A percentile compares a stretch with the other conserved stretches of the same genome.
Conservation (phyloP, 37 sponge, comb jelly and placozoan genomes). For the Chondrilla cf. caribensis region DNA sequence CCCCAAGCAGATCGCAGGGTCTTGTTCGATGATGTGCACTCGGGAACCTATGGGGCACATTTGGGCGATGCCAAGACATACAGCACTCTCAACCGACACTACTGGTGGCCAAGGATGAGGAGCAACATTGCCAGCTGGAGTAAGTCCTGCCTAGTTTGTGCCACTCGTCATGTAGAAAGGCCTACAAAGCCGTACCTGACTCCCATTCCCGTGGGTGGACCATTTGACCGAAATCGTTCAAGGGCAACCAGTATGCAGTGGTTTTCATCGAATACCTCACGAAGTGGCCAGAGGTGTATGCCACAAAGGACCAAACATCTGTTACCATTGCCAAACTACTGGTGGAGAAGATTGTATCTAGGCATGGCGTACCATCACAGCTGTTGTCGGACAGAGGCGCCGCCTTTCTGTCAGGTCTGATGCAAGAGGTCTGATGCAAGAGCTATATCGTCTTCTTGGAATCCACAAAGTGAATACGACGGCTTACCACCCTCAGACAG, state of each 20-base stretch:
- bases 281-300: slow-evolving; percentile 48
- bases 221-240: slow-evolving; percentile 7
- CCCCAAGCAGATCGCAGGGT: not conserved
- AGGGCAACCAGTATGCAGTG: slow-evolving; percentile 21
- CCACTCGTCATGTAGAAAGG: slow-evolving; percentile 8
- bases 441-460: slow-evolving; percentile 32
- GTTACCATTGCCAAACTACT: slow-evolving; percentile 13
- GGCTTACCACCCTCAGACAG: slow-evolving; percentile 56
- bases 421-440: slow-evolving; percentile 19
- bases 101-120: slow-evolving; percentile 44
- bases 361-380: slow-evolving; percentile 34
- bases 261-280: slow-evolving; percentile 57
- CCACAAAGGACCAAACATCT: slow-evolving; percentile 22
- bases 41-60: slow-evolving; percentile 27
- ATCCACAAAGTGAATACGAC: slow-evolving; percentile 50
- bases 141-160: slow-evolving; percentile 27
- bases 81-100: not conserved
- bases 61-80: not conserved
- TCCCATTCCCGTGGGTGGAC: slow-evolving; percentile 35
- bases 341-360: not conserved
- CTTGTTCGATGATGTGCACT: slow-evolving; percentile 20
- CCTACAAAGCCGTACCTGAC: slow-evolving; percentile 8
- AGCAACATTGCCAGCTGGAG: slow-evolving; percentile 2
- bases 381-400: slow-evolving; percentile 34
- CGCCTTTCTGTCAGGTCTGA: slow-evolving; percentile 16